Evolutionary conservation across 2,888 invertebrate species (phyloP).

Genomic region (Aphodius granarius): DNA sequence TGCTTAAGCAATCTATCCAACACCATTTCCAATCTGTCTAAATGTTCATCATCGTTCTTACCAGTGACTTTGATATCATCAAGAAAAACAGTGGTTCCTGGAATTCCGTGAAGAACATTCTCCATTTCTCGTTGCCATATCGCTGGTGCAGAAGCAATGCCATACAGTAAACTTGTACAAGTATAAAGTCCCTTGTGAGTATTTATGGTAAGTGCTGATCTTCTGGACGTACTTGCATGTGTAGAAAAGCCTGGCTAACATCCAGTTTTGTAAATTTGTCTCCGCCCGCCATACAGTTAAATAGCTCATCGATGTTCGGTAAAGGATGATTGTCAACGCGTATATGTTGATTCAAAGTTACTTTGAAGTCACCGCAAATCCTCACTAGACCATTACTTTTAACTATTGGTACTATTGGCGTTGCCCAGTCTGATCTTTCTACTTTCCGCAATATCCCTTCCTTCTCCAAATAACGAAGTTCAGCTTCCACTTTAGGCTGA

Average conservation of each 20-base stretch:
- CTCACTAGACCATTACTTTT: not conserved
- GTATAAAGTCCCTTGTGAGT: constrained; percentile 44
- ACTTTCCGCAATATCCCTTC: not conserved
- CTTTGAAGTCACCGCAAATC: not conserved
- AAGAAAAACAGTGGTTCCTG: constrained; percentile 36
- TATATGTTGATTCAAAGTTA: not conserved
- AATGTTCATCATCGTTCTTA: too few relatives aligned
- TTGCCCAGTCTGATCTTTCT: not conserved
- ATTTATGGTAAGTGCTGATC: constrained; percentile 43
- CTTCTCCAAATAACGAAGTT: not conserved
- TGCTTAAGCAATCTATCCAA: constrained; percentile 33
- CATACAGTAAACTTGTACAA: constrained; percentile 42
- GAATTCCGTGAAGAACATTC: constrained; percentile 36
- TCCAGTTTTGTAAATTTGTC: constrained; percentile 35
- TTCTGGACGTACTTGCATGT: constrained; percentile 41
- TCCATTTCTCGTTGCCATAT: too few relatives aligned
- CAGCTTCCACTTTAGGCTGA: not conserved
- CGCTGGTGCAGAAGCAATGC: constrained; percentile 42
- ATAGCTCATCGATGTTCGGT: not conserved
- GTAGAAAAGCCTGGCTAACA: constrained; percentile 42
- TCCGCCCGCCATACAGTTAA: constrained; percentile 36
- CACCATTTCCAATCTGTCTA: too few relatives aligned
- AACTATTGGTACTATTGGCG: too few relatives aligned
- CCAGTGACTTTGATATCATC: constrained; percentile 34
- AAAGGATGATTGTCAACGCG: not conserved